Evolutionary conservation across 2,797 vertebrate species (phyloP).

Genomic region (Astyanax mexicanus): DNA sequence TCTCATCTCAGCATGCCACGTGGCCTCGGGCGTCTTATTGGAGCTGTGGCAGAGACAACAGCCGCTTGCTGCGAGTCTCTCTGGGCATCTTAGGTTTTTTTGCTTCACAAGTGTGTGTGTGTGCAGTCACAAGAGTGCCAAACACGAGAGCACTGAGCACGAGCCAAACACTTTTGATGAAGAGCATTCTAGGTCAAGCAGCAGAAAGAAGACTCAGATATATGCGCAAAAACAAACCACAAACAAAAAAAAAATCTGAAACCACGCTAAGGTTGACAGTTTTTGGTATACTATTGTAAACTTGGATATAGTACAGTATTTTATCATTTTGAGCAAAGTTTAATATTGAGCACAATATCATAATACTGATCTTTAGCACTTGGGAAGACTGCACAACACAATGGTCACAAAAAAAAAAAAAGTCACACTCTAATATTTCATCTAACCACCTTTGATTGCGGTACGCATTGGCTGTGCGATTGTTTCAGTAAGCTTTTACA

Average conservation of each 20-base stretch:
- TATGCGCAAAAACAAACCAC: background rate
- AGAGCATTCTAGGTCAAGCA: constrained; percentile 36
- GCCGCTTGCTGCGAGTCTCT: constrained; percentile 48
- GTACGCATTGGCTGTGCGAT: too few relatives aligned
- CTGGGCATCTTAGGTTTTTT: constrained; percentile 34
- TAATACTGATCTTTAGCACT: too few relatives aligned
- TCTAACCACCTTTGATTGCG: too few relatives aligned
- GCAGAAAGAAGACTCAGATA: background rate
- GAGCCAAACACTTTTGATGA: constrained; percentile 14
- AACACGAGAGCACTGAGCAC: constrained; percentile 1
- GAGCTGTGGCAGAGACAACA: constrained; percentile 26
- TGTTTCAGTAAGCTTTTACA: too few relatives aligned
- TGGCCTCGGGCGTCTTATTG: constrained; percentile 32
- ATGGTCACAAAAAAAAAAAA: too few relatives aligned
- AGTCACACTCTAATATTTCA: too few relatives aligned
- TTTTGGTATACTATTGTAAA: background rate
- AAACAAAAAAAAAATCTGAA: background rate
- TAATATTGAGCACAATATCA: too few relatives aligned
- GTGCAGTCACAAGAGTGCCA: constrained; percentile 1
- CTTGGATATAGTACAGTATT: too few relatives aligned
- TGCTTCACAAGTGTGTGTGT: constrained; percentile 21
- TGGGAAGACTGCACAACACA: too few relatives aligned
- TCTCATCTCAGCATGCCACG: constrained; percentile 45
- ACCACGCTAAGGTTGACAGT: background rate
- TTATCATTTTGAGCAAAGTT: too few relatives aligned